phyloP scores from a whole-genome alignment of 2,113 vertebrate species.

The Gymnorhina tibicen region DNA sequence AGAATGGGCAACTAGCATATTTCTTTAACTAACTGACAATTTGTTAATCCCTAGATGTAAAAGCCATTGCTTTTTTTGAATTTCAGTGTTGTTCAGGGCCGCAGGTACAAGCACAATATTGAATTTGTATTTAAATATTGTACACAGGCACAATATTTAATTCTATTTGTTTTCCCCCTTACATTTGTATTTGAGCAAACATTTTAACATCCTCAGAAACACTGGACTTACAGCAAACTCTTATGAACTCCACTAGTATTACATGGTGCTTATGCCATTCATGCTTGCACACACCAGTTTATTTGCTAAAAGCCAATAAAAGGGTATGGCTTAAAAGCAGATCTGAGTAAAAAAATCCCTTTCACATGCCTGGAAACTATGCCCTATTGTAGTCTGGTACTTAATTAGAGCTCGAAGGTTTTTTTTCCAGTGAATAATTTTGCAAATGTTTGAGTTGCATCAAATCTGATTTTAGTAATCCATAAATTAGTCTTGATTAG shows the following conservation, averaged over 20 bases:
- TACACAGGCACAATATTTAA: neutral
- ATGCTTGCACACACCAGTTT: neutral
- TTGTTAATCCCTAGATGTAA: neutral
- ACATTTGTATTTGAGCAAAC: neutral
- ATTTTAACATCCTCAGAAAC: neutral
- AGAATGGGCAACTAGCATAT: neutral
- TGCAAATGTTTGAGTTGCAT: neutral
- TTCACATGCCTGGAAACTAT: neutral
- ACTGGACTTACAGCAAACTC: neutral
- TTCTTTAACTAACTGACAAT: neutral
- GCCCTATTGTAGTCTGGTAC: neutral
- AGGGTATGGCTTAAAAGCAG: neutral
- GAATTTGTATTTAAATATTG: neutral
- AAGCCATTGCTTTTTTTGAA: neutral
- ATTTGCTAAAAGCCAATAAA: neutral
- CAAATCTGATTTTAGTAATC: conserved; percentile 22
- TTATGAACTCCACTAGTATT: neutral
- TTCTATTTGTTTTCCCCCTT: neutral
- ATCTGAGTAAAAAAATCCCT: neutral
- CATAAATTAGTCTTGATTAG: conserved; percentile 4
- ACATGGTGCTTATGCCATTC: neutral
- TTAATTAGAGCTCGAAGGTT: neutral
- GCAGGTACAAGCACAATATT: neutral
- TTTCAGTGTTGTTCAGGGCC: neutral
- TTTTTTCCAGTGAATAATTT: neutral